Evolutionary conservation across 1,140 invertebrate genomes (phyloP), one percentile per base, ranked within the genome.

Genomic region (Apis dorsata): DNA sequence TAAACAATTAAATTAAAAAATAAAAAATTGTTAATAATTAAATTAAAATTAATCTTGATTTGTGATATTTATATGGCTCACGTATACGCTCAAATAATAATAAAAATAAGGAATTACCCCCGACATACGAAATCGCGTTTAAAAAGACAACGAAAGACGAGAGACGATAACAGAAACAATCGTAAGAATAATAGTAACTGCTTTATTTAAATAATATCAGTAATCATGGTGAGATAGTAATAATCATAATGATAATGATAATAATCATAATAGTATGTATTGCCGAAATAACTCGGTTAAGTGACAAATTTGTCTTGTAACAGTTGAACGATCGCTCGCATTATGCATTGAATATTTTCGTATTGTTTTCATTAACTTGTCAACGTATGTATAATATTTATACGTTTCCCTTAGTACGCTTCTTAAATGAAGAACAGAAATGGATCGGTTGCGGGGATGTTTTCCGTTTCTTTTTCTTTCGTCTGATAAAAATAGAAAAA

Each of bases 121-220:
- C 65, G 19, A 75, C 28, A n/a, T 75, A 59, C 15, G 21, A 49
- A 62, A 28, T 10, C 24, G 17, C 28, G 15, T 21, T 57, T 57
- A 24, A 59, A 66, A 68, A 24, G 44, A 72, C 63, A 73, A 75
- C 60, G 63, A 76, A 86, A 44, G 4, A 44, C 5, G 34, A 44
- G 34, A 44, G 34, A 44, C 83, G 69, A 83, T 63, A 86, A 87
- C 82, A 86, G 79, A 71, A 83, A 85, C 66, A 87, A 81, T 87
- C 77, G 59, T 85, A 89, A 84, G 79, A 88, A 88, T 89, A 89
- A 90, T 90, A 84, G 88, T 90, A 85, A 90, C 89, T 90, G 84
- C 72, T 90, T 90, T 90, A 90, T 90, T 90, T 87, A 90, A 90
- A 90, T 90, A 85, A 90, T 90, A 87, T 88, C 80, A 89, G 24